A percentile compares a stretch with the other conserved stretches of the same genome.
phyloP scores from a whole-genome alignment of 2,888 invertebrate species.

The Sarcophaga carnaria region DNA sequence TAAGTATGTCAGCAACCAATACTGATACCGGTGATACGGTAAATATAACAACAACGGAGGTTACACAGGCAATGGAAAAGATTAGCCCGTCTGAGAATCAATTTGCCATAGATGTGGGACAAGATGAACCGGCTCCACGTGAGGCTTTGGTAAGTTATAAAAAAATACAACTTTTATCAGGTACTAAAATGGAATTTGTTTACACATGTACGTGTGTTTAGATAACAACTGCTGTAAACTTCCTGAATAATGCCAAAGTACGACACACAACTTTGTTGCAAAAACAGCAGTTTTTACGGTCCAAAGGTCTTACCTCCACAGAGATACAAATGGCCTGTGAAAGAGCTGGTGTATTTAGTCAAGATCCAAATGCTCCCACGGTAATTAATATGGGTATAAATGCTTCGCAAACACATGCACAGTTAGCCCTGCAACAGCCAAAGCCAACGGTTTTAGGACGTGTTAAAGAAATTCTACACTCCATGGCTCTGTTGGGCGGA shows the following conservation, averaged over 20 bases:
- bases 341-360: constrained; percentile 83
- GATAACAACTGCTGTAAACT: constrained; percentile 93
- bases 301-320: constrained; percentile 89
- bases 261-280: constrained; percentile 88
- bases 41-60: constrained; percentile 71
- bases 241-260: constrained; percentile 93
- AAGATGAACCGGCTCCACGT: constrained; percentile 73
- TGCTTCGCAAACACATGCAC: constrained; percentile 71
- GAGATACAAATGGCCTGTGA: constrained; percentile 90
- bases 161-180: neutral
- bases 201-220: constrained; percentile 79
- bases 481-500: constrained; percentile 89
- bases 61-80: constrained; percentile 55
- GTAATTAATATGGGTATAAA: constrained; percentile 79
- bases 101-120: constrained; percentile 24
- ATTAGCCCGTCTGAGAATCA: constrained; percentile 43
- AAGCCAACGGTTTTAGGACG: constrained; percentile 82
- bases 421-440: constrained; percentile 73
- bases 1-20: constrained; percentile 78
- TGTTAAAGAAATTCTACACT: constrained; percentile 87
- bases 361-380: constrained; percentile 78
- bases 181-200: neutral
- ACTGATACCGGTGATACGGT: constrained; percentile 81
- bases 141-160: constrained; percentile 78
- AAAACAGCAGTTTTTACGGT: constrained; percentile 89